Conservation (phyloP, 2,113 vertebrate species). For the Burhinus oedicnemus region DNA sequence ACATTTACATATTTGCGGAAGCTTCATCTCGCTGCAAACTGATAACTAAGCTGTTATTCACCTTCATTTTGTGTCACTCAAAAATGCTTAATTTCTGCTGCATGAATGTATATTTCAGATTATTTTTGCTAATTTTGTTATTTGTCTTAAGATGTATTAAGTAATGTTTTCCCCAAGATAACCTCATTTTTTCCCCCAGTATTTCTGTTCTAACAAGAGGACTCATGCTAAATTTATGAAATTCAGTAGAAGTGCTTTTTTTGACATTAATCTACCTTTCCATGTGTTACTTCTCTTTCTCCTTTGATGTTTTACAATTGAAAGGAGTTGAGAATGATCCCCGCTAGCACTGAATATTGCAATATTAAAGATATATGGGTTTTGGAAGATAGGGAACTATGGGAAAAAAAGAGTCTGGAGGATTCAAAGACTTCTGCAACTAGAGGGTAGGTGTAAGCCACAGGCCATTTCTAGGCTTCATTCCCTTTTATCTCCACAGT, state of each 20-base stretch:
- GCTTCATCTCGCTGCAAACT: background rate
- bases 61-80: background rate
- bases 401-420: background rate
- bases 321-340: slow-evolving; percentile 5
- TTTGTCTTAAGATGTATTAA: background rate
- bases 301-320: slow-evolving; percentile 39
- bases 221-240: background rate
- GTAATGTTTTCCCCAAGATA: background rate
- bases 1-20: background rate
- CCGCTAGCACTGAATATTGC: slow-evolving; percentile 27
- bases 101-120: background rate
- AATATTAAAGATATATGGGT: slow-evolving; percentile 14
- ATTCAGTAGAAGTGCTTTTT: background rate
- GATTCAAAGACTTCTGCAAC: slow-evolving; percentile 40
- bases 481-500: slow-evolving; percentile 45
- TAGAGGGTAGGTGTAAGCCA: slow-evolving; percentile 30
- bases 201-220: background rate
- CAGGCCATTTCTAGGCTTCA: slow-evolving; percentile 24
- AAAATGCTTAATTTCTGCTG: background rate
- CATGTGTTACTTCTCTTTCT: background rate
- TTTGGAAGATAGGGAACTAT: background rate
- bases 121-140: background rate
- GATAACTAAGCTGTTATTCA: background rate
- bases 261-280: slow-evolving; percentile 14
- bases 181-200: accelerated